A percentile compares a stretch with the other conserved stretches of the same genome.
These are phyloP conservation scores for Pristionchus maxplancki DNA, from an alignment of 2,888 invertebrate genomes.

Conservation along the genomic window DNA sequence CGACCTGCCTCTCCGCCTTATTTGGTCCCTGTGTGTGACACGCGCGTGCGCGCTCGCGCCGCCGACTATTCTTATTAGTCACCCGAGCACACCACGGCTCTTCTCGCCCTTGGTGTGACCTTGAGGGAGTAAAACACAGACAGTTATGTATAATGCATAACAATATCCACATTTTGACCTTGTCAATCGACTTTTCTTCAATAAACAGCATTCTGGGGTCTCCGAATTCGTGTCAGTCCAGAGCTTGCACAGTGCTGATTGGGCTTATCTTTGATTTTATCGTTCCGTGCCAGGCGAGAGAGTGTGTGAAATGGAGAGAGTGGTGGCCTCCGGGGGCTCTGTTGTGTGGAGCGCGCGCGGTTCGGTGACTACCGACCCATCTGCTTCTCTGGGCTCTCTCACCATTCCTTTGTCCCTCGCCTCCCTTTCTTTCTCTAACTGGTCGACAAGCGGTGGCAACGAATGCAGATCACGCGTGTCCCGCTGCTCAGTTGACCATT, in stretches of 20 bases:
- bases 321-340: neutral
- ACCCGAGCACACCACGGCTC: neutral
- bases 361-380: neutral
- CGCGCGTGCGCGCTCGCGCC: neutral
- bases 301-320: neutral
- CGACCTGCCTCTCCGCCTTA: neutral
- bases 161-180: neutral
- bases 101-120: neutral
- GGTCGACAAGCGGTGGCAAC: neutral
- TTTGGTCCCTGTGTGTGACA: neutral
- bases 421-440: neutral
- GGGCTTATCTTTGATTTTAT: conserved; percentile 1
- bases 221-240: neutral
- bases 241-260: neutral
- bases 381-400: neutral
- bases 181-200: neutral
- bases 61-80: neutral
- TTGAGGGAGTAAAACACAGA: conserved; percentile 12
- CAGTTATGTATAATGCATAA: neutral
- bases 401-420: neutral
- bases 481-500: conserved; percentile 2
- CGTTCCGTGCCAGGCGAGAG: neutral
- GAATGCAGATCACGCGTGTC: neutral
- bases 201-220: neutral
- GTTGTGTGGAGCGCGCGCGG: neutral